A percentile compares a stretch with the other conserved stretches of the same genome.
Evolutionary conservation across 2,797 vertebrate species (phyloP).

Genomic region (Garrulus glandarius): DNA sequence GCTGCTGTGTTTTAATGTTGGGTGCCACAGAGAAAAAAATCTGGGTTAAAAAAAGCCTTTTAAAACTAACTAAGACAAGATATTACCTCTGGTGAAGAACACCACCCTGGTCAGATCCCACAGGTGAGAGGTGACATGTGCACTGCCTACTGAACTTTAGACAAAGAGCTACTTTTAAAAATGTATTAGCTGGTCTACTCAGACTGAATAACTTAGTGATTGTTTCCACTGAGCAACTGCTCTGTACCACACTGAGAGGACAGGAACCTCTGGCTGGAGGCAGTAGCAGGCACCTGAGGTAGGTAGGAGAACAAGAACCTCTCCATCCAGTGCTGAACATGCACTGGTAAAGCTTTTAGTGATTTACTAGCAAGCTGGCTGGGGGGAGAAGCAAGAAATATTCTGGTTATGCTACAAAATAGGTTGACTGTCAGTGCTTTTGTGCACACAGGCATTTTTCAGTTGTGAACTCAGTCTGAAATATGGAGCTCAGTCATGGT

Average conservation of each 20-base stretch:
- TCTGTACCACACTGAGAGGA: rapidly evolving
- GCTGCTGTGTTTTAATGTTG: not conserved
- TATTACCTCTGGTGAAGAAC: not conserved
- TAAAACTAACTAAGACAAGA: not conserved
- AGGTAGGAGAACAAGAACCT: not conserved
- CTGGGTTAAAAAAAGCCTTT: not conserved
- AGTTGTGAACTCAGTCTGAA: not conserved
- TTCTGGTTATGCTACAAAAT: not conserved
- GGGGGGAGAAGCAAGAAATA: not conserved
- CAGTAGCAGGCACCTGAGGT: not conserved
- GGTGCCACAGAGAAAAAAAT: not conserved
- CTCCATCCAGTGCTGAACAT: not conserved
- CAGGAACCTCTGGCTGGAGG: not conserved
- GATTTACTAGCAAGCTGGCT: not conserved
- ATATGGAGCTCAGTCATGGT: not conserved
- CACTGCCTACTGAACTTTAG: not conserved
- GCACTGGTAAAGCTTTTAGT: not conserved
- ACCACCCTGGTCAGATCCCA: not conserved
- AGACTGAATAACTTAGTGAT: not conserved
- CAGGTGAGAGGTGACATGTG: not conserved
- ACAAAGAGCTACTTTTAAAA: not conserved
- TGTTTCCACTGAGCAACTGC: not conserved
- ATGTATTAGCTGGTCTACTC: not conserved
- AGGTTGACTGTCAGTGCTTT: not conserved
- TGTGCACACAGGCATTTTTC: not conserved